Evolutionary conservation across 2,888 invertebrate species (phyloP).

Genomic region (Neoaliturus tenellus): DNA sequence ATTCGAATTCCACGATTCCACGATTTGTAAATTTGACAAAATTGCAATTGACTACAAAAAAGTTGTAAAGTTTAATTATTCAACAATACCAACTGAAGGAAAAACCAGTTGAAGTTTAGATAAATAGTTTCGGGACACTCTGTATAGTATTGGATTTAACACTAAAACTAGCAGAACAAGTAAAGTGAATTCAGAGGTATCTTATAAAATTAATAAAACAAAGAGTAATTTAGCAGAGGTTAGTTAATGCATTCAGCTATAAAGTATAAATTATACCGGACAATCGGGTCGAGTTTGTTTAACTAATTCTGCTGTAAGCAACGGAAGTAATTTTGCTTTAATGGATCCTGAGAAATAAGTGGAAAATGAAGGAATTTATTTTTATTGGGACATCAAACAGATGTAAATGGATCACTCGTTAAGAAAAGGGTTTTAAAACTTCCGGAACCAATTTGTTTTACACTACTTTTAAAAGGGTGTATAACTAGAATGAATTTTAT

Average conservation of each 20-base stretch:
- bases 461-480: not conserved
- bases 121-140: no score
- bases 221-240: not conserved
- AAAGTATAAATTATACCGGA: conserved; percentile 19
- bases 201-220: not conserved
- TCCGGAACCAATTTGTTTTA: not conserved
- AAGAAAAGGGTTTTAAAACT: not conserved
- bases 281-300: conserved; percentile 7
- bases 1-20: no score
- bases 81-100: no score
- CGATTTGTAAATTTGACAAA: no score
- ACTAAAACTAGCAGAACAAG: not conserved
- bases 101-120: no score
- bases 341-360: conserved; percentile 22
- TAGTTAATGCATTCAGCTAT: not conserved
- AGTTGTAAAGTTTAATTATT: no score
- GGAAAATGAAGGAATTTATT: conserved; percentile 12
- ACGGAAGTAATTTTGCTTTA: conserved; percentile 27
- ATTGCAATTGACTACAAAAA: no score
- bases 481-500: not conserved
- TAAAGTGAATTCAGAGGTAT: not conserved
- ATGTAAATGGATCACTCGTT: conserved; percentile 17
- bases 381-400: conserved; percentile 19
- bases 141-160: no score
- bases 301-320: conserved; percentile 30